Percentiles rank a stretch among this genome's conserved stretches.
These are phyloP conservation scores for Oreochromis spilurus DNA, from an alignment of 2,113 vertebrate species.

Conservation along the genomic window DNA sequence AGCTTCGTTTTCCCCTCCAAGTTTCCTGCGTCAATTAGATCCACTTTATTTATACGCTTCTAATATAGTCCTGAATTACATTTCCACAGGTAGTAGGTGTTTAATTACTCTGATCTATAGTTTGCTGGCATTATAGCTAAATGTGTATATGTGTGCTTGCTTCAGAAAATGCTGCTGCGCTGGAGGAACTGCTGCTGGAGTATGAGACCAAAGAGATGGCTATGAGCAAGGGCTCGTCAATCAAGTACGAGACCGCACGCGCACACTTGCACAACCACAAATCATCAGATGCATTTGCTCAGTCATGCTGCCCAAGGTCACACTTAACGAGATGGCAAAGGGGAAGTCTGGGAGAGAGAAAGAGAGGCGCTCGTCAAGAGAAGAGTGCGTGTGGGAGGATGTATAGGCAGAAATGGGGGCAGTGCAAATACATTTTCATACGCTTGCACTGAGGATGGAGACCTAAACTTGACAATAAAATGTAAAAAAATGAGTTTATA, in stretches of 20 bases:
- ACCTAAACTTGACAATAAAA: background rate
- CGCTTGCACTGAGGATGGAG: background rate
- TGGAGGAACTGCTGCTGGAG: slow-evolving; percentile 92
- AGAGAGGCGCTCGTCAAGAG: background rate
- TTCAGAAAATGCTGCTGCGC: slow-evolving; percentile 87
- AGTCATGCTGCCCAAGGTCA: background rate
- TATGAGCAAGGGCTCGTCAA: slow-evolving; percentile 65
- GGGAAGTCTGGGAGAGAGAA: background rate
- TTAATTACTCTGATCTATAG: background rate
- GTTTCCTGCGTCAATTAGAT: background rate
- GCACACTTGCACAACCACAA: background rate
- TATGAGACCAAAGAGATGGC: slow-evolving; percentile 81
- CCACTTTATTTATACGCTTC: background rate
- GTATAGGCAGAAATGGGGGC: background rate
- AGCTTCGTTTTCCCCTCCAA: background rate
- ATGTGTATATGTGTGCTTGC: slow-evolving; percentile 3
- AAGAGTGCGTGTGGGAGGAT: background rate
- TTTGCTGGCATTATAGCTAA: background rate
- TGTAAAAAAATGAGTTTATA: background rate
- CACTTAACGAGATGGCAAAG: background rate
- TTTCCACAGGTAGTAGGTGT: background rate
- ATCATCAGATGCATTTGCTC: background rate
- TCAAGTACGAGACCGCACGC: slow-evolving; percentile 76
- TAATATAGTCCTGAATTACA: background rate
- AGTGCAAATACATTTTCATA: background rate